Evolutionary conservation across 2,113 vertebrate genomes (phyloP).

Genomic region (Pluvianellus socialis): DNA sequence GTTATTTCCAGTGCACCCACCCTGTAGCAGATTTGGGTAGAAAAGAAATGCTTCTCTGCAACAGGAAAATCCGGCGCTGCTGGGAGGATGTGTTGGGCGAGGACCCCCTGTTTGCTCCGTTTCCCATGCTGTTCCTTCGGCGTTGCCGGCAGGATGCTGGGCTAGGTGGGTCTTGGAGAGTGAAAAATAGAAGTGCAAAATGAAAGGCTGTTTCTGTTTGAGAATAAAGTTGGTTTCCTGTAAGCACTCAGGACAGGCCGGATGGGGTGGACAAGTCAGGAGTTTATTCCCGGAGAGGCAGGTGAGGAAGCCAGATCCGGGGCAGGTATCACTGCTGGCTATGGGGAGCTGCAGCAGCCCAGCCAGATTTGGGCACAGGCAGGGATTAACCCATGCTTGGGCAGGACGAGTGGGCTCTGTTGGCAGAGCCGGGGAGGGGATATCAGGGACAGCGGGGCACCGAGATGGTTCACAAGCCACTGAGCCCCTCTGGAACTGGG

Average conservation of each 20-base stretch:
- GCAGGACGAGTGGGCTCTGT: neutral
- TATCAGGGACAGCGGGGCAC: neutral
- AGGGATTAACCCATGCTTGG: neutral
- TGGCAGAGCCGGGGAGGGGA: neutral
- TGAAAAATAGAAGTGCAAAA: neutral
- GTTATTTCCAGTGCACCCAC: neutral
- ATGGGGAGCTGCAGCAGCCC: neutral
- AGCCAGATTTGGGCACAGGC: neutral
- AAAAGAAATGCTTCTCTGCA: neutral
- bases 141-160: neutral
- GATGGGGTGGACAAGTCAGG: neutral
- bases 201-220: neutral
- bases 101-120: neutral
- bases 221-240: neutral
- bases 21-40: neutral
- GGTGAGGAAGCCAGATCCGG: neutral
- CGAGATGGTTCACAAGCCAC: accelerated
- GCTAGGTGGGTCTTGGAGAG: neutral
- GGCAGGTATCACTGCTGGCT: neutral
- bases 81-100: neutral
- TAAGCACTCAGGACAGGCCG: accelerated
- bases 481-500: neutral
- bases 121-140: neutral
- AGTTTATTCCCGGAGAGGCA: neutral
- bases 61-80: neutral